Base-by-base conservation (phyloP, 1,140 invertebrate genomes). In the Bombus pyrosoma region DNA sequence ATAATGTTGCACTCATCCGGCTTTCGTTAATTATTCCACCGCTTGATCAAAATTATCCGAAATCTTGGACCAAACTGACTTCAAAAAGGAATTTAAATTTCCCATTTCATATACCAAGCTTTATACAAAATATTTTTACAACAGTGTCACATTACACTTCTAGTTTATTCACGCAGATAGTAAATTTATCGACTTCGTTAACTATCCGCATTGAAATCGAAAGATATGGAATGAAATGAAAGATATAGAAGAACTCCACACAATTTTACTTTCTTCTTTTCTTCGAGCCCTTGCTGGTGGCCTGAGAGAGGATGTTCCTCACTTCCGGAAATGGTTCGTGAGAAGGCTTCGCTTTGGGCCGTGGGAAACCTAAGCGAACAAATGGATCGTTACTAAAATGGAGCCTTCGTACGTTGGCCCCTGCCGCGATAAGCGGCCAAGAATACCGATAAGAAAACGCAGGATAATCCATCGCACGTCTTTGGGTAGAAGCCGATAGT, bases 351-450 rank as follows among this genome's bases (percentile, higher is more conserved):
- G 28, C 22, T 71, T 84, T 88, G 39, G 41, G 18, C 10, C 32
- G 15, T 18, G 81, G 53, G 10, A 84, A 81, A 74, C 73, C 77
- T 89, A 28, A 15, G 18, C 59, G 47, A 37, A 86, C 64, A 64
- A 74, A 86, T 39, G 57, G 25, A 25, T 71, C 25, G 22, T 88
- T 83, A 89, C 62, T 74, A 41, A 41, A 25, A 71, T 64, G 15
- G 37, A 80, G 5, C 28, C 18, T 34, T 62, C 53, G 64, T 62
- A 79, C 74, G 22, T 18, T 53, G 37, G 22, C n/a, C 81, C 34
- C 39, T 80, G 64, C 71, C 32, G 22, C 37, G 59, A 72, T 75
- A 78, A 66, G 1, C 39, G 15, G 28, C 43, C 18, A 74, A n/a
- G 47, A 71, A 66, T 71, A 68, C 32, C 39, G 78, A 72, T 85